These are phyloP conservation scores for Cochlearius cochlearius DNA, from an alignment of 2,113 vertebrate genomes.

Conservation along the genomic window DNA sequence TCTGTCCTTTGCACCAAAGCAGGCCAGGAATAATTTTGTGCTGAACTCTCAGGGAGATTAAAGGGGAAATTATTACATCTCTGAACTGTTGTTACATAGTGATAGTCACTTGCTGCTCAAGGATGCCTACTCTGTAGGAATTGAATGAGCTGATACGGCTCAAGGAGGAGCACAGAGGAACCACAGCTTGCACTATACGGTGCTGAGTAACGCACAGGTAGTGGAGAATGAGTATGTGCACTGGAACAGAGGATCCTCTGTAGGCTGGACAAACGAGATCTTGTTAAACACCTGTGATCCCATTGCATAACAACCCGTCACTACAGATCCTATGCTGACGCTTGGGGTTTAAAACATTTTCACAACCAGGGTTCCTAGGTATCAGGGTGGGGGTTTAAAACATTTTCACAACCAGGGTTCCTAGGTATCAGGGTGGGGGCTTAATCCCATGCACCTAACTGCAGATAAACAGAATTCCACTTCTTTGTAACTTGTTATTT, in stretches of 20 bases:
- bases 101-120: neutral
- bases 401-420: neutral
- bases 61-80: neutral
- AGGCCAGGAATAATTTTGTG: neutral
- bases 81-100: neutral
- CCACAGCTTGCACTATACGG: neutral
- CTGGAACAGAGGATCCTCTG: neutral
- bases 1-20: neutral
- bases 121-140: neutral
- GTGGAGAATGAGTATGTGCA: neutral
- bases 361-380: neutral
- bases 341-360: neutral
- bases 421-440: neutral
- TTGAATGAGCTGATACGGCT: neutral
- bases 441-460: neutral
- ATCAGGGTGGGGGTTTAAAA: neutral
- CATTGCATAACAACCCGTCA: neutral
- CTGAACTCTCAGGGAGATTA: neutral
- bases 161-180: neutral
- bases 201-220: neutral
- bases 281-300: neutral
- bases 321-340: neutral
- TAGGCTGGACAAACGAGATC: neutral
- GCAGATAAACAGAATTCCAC: neutral
- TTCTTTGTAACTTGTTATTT: neutral